Base-by-base conservation (phyloP, 2,888 invertebrate species). In the Phragmatobia fuliginosa region DNA sequence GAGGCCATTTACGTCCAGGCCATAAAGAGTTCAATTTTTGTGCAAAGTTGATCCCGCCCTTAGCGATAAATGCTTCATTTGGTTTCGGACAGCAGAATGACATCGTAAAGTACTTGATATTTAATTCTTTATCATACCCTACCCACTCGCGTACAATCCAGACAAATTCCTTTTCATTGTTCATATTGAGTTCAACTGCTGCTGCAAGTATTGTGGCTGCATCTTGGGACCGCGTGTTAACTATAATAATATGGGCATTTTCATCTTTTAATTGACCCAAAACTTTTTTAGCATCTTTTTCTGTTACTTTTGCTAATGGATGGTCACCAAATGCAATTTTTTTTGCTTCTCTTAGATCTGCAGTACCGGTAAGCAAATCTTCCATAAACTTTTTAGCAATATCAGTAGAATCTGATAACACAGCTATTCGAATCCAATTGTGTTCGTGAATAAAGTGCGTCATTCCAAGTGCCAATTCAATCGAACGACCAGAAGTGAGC, bases 71-170 rank as follows among this genome's bases (percentile, higher is more conserved):
- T 7, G 45, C 16, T 16, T 65, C 16, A 1, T 33, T 41, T 2
- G 14, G 25, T n/a, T 38, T 49, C 4, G 18, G 59, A 32, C 62
- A 66, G 25, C 32, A 68, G 36, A 72, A 66, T 31, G 71, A 66
- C 62, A 72, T 21, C 4, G 68, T 72, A 36, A 68, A 52, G 16
- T 52, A 65, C 3, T 10, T 45, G 49, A 68, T 36, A 60, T 62
- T 58, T 31, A 25, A 3, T 18, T 1, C 49, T 32, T n/a, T 11
- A 2, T 72, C 18, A 66, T 62, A 36, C 10, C 33, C 36, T 58
- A 33, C 31, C 71, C 68, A 62, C 4, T 72, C 68, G 8, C 71
- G 68, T 25, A 68, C 25, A 21, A 72, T 68, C 71, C 71, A 72
- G 32, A 25, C 68, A 21, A 60, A 72, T 1, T 65, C 18, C 18